Base-by-base conservation (phyloP, 2,113 vertebrate species). In the Ophthalmolycus amberensis region DNA sequence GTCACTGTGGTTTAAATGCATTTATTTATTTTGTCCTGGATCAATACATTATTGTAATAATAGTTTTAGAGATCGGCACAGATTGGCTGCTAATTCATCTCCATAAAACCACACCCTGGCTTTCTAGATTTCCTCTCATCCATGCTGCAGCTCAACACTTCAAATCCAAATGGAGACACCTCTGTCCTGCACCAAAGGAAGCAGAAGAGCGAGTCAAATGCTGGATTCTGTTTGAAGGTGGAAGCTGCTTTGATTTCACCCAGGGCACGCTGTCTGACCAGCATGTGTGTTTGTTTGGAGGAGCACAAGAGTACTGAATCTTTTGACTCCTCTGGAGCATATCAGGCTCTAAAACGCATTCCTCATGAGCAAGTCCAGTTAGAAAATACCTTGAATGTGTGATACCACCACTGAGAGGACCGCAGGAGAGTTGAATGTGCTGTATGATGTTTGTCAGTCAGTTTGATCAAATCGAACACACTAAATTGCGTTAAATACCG, bases 201-300 rank as follows among this genome's bases (percentile, higher is more conserved):
- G 58, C 56, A 22, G 48, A 40, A 48, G 40, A 48, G 76, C 48
- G 4, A 32, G 37, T 75, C 59, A 68, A 80, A 83, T 18, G 50
- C 10, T 34, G 37, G 70, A 44, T 48, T 77, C 25, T 67, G 37
- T 64, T 83, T 75, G 40, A 54, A 48, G 73, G 34, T 62, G 25
- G 48, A 48, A 25, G 56, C n/a, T n/a, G 27, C 59, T 78, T 42
- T 72, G 25, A 34, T 62, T 27, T 71, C 9, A 34, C 12, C 42
- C 59, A 7, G n/a, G 38, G 52, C 48, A 38, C 6, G 63, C 1
- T 50, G 22, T 44, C 59, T 4, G 40, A 62, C 15, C 11, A n/a
- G 22, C 5, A 5, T 68, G 63, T 15, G 12, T 68, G 12, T 75
- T 34, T 59, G 20, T 72, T 38, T 64, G 46, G 44, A 14, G 32